Conservation (phyloP, 2,797 vertebrate species). For the Phylloscopus collybita region DNA sequence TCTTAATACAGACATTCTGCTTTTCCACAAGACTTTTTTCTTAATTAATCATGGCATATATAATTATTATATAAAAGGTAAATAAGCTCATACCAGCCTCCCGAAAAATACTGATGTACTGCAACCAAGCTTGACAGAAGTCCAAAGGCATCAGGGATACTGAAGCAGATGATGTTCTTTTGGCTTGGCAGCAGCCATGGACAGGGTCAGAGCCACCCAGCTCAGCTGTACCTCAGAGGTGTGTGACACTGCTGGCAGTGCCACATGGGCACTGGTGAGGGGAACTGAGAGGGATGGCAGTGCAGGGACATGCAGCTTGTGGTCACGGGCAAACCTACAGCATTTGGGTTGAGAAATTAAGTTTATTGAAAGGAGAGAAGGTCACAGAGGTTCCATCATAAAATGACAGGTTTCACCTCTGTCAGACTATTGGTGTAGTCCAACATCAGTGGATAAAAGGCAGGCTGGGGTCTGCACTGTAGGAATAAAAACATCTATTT, state of each 20-base stretch:
- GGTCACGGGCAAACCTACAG: background rate
- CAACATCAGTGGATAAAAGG: background rate
- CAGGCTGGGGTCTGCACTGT: background rate
- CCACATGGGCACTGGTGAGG: accelerated
- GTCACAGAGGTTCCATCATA: background rate
- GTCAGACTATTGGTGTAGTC: background rate
- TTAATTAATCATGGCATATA: background rate
- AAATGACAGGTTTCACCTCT: background rate
- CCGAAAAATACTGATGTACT: background rate
- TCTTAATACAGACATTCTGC: accelerated
- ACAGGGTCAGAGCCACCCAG: background rate
- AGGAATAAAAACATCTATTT: background rate
- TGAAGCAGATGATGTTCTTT: background rate
- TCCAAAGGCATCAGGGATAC: background rate
- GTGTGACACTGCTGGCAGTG: too few species aligned
- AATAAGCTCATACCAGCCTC: background rate
- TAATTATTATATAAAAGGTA: background rate
- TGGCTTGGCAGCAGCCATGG: background rate
- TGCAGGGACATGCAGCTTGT: accelerated
- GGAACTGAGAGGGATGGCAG: background rate
- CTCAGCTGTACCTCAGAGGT: background rate
- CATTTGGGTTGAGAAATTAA: background rate
- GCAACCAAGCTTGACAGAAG: background rate
- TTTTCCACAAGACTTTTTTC: background rate
- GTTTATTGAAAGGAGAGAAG: background rate